Conservation (phyloP, 2,113 vertebrate genomes). For the Lanius collurio region DNA sequence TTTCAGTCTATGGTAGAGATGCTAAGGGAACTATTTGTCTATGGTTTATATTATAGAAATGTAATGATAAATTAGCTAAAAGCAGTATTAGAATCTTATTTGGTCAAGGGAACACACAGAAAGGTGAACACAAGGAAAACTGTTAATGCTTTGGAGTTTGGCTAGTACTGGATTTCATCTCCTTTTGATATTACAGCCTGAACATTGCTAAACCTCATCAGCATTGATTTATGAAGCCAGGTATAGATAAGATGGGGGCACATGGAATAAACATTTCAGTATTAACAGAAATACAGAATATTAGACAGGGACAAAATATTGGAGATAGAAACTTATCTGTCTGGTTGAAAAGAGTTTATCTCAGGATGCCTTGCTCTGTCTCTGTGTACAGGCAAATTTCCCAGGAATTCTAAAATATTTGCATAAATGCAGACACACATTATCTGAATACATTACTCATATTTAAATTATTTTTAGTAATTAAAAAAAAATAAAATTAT, state of each 20-base stretch:
- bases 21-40: not conserved
- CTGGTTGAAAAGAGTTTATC: not conserved
- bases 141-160: not conserved
- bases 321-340: not conserved
- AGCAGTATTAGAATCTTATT: not conserved
- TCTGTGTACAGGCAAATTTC: not conserved
- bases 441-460: not conserved
- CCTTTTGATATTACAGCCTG: not conserved
- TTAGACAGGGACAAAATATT: not conserved
- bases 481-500: not conserved
- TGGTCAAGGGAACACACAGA: not conserved
- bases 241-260: not conserved
- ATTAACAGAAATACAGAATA: not conserved
- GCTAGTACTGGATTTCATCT: not conserved
- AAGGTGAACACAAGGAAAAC: not conserved
- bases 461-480: not conserved
- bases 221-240: not conserved
- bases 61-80: not conserved
- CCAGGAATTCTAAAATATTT: not conserved
- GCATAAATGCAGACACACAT: not conserved
- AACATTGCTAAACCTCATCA: not conserved
- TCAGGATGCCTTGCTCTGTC: not conserved
- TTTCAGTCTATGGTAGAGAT: not conserved
- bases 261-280: not conserved
- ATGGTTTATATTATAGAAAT: not conserved